These are phyloP conservation scores for Entomyzon cyanotis DNA, from an alignment of 2,113 vertebrate species.

Conservation along the genomic window DNA sequence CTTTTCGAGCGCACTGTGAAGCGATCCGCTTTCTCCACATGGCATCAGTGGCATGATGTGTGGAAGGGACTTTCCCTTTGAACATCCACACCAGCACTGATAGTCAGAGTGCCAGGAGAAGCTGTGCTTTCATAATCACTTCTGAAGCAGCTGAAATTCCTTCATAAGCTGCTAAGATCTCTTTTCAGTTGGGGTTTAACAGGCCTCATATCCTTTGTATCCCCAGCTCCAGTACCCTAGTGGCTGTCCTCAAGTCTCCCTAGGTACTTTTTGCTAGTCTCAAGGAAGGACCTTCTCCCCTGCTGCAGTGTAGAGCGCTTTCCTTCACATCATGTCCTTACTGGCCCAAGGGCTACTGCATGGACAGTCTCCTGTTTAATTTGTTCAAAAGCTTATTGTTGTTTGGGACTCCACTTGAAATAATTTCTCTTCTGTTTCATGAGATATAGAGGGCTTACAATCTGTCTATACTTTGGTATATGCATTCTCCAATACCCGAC, in stretches of 20 bases:
- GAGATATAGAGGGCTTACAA: not conserved
- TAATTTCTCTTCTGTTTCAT: not conserved
- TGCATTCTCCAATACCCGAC: not conserved
- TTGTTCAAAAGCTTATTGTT: not conserved
- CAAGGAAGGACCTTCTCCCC: not conserved
- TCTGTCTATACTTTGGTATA: not conserved
- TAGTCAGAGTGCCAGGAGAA: not conserved
- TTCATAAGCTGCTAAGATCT: not conserved
- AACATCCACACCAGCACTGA: too few species aligned
- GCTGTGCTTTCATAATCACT: not conserved
- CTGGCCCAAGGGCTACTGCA: not conserved
- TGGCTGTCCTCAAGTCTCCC: not conserved
- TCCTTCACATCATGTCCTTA: not conserved
- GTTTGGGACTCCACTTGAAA: not conserved
- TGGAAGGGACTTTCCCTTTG: not conserved
- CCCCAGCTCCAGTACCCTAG: not conserved
- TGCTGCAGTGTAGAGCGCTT: accelerated
- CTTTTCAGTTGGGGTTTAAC: not conserved
- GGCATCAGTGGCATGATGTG: not conserved
- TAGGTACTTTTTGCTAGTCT: not conserved
- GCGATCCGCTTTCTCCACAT: not conserved
- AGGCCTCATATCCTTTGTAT: not conserved
- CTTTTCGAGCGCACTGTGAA: not conserved
- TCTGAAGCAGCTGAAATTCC: not conserved
- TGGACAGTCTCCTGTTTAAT: not conserved